Base-by-base conservation (phyloP, 1,140 invertebrate genomes). In the Drosophila hydei region DNA sequence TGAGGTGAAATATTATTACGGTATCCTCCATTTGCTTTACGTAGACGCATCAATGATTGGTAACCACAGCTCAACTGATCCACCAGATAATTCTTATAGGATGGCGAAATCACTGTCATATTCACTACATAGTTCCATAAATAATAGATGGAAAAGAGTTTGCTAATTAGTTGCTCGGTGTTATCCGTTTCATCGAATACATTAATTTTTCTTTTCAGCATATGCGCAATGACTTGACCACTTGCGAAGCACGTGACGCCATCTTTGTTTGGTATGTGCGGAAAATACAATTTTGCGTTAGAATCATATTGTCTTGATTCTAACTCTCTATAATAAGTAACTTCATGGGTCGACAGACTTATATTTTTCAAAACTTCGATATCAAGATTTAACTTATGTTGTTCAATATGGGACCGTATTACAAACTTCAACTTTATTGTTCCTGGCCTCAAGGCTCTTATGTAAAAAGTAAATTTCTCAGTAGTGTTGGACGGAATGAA, bases 101-200 rank as follows among this genome's bases (percentile, higher is more conserved):
- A 7, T 12, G 0, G 16, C 1, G 23, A n/a, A 0, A 38, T 3
- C 21, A 11, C 36, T 0, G 2, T 14, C 0, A 21, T 8, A 6
- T 33, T 18, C 1, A 25, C 6, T 27, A 62, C 4, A 36, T 56
- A 67, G 4, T 65, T n/a, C 43, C 42, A 62, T 0, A 77, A 36
- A 33, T 27, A 18, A 27, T 58, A 71, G 0, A 43, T 36, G 1
- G 40, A 36, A 3, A 77, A 19, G 14, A 77, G 2, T 40, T 71
- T 77, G 12, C 59, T 71, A 8, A 77, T 70, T 33, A 64, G 6
- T n/a, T 65, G 54, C 21, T 77, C 72, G 9, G 21, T 50, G 21
- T 65, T 75, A 9, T 76, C 63, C 0, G 42, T 18, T 1, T 9
- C 8, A n/a, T n/a, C n/a, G n/a, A n/a, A n/a, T n/a, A n/a, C n/a